Evolutionary conservation across 2,888 invertebrate species (phyloP), one percentile per base, ranked within the genome.

Genomic region (Cinara cedri): DNA sequence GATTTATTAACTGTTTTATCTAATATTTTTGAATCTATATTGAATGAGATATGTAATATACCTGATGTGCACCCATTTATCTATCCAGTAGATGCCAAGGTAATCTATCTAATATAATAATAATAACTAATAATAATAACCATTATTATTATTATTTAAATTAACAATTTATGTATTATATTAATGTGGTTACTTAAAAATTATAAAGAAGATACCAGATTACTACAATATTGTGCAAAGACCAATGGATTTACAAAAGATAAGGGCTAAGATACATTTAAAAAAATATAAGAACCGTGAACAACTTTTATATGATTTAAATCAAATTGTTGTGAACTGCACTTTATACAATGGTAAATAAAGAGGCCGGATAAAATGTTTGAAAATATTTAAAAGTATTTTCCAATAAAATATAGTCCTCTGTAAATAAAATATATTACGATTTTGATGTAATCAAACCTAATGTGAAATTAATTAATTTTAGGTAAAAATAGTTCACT

Each of bases 211-310:
- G 84, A 97, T 98, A 10, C 93, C 95, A 0, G 98, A 98, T 86
- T 99, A 99, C 86, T 93, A 96, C 85, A 91, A 92, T 83, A 95
- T 98, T 80, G 90, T 99, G 26, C 90, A 91, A 63, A 90, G 93
- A 80, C 99, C 99, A 0, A 98, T 99, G 96, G 98, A 99, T 86
- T 88, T 99, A 74, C 98, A 98, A 86, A 95, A 94, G 0, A 97
- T 99, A 84, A 88, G 97, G 55, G 97, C 97, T 83, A 94, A 94
- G 85, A 87, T 96, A 21, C 88, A 95, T 0, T 92, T 94, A 85
- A 94, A 94, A 83, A 93, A 93, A 83, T 99, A 99, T 85, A 95
- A 95, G 84, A 95, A 93, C 83, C 89, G 99, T n/a, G 97, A 97
- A 85, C 95, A 96, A 83, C 98, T 98, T 86, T 87, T 99, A 0